These are phyloP conservation scores for Drosophila sordidapex DNA, from an alignment of 2,888 invertebrate genomes.

Conservation along the genomic window DNA sequence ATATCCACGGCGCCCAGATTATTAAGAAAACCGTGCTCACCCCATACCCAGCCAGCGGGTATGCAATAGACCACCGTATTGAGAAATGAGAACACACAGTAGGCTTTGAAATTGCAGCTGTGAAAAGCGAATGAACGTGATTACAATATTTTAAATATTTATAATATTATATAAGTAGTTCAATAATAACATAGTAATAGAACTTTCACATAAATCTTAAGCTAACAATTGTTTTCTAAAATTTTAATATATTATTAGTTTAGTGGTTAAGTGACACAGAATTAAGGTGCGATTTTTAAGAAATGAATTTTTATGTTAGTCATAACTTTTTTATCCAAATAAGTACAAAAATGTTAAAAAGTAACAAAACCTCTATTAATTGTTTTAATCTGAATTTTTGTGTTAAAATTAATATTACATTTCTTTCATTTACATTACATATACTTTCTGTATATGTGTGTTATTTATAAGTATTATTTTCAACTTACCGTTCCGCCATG, in stretches of 20 bases:
- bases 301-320: neutral
- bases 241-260: too few relatives aligned
- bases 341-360: neutral
- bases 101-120: conserved; percentile 95
- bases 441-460: neutral
- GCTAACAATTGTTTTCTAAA: neutral
- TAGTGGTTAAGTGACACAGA: too few relatives aligned
- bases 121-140: neutral
- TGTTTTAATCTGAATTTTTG: neutral
- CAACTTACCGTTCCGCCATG: conserved; percentile 93
- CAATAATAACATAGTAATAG: neutral
- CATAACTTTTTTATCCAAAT: neutral
- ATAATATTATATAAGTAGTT: neutral
- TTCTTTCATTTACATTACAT: too few relatives aligned
- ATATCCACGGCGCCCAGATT: conserved; percentile 95
- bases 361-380: neutral
- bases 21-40: conserved; percentile 93
- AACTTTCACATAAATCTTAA: neutral
- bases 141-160: neutral
- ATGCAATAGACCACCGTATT: conserved; percentile 96
- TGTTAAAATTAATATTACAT: neutral
- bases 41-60: conserved; percentile 98
- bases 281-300: too few relatives aligned
- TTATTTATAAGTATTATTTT: neutral
- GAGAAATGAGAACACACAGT: conserved; percentile 94